These are phyloP conservation scores for Oncorhynchus masou DNA, from an alignment of 2,113 vertebrate genomes.

Conservation along the genomic window DNA sequence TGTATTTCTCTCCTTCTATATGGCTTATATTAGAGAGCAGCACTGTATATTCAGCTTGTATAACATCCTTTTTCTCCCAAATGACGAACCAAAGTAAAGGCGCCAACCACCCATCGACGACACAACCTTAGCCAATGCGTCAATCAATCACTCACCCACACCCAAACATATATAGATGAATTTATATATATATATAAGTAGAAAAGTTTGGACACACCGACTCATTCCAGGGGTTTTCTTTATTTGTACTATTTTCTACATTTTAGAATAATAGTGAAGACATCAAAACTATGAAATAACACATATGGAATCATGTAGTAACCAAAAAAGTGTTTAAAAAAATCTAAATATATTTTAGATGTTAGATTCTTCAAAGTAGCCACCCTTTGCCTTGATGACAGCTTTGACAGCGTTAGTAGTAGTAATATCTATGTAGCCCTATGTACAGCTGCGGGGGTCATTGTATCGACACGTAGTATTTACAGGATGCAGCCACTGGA, in stretches of 20 bases:
- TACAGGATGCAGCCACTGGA: conserved; percentile 69
- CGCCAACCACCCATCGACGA: background rate
- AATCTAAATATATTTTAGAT: no score
- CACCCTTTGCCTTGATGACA: no score
- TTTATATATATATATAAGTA: no score
- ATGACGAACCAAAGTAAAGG: conserved; percentile 39
- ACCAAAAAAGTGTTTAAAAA: no score
- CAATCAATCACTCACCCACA: conserved; percentile 27
- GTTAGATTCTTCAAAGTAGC: no score
- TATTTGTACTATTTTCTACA: no score
- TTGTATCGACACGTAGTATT: conserved; percentile 58
- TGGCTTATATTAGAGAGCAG: conserved; percentile 69
- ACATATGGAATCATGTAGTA: no score
- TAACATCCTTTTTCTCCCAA: conserved; percentile 31
- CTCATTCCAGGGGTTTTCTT: no score
- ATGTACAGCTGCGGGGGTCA: conserved; percentile 62
- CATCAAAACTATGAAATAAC: no score
- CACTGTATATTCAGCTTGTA: conserved; percentile 43
- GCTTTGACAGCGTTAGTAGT: conserved; percentile 20
- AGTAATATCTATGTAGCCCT: conserved; percentile 62
- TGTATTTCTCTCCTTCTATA: conserved; percentile 36
- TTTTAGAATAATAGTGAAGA: no score
- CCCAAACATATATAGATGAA: conserved; percentile 10
- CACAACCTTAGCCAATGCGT: background rate
- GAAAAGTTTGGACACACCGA: no score